Percentiles rank a stretch among this genome's conserved stretches.
phyloP scores from a whole-genome alignment of 2,113 vertebrate genomes.

The Cryptomyrus ogoouensis region DNA sequence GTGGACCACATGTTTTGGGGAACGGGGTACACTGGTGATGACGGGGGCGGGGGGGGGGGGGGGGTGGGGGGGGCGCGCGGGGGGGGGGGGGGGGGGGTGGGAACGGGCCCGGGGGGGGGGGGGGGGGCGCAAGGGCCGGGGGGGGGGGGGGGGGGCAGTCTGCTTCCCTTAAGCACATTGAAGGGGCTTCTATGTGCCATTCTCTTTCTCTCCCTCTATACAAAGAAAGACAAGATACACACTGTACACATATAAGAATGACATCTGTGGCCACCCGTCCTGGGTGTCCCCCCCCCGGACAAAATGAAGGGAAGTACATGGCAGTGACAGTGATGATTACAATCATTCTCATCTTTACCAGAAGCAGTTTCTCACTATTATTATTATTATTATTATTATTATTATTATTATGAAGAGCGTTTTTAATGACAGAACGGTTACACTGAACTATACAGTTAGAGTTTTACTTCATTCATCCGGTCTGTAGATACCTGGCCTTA shows the following conservation, averaged over 20 bases:
- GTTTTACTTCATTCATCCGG: neutral
- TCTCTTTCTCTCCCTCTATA: neutral
- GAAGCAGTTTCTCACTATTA: neutral
- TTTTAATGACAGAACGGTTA: neutral
- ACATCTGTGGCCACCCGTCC: neutral
- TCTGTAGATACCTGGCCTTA: neutral
- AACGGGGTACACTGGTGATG: neutral
- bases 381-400: neutral
- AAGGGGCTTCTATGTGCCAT: neutral
- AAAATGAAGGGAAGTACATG: neutral
- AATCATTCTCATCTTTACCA: neutral
- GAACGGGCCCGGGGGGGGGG: too few relatives aligned
- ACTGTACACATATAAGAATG: neutral
- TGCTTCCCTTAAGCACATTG: neutral
- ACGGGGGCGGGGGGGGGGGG: neutral
- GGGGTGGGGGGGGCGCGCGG: too few relatives aligned
- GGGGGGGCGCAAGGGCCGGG: neutral
- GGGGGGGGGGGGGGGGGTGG: neutral
- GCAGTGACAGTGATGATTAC: neutral
- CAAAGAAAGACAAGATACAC: neutral
- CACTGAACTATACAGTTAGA: neutral
- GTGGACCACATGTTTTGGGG: neutral
- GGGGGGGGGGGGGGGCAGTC: neutral
- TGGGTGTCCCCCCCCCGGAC: neutral
- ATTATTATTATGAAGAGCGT: neutral